Evolutionary conservation across 2,888 invertebrate genomes (phyloP), one percentile per base, ranked within the genome.

Genomic region (Hanleya hanleyi): DNA sequence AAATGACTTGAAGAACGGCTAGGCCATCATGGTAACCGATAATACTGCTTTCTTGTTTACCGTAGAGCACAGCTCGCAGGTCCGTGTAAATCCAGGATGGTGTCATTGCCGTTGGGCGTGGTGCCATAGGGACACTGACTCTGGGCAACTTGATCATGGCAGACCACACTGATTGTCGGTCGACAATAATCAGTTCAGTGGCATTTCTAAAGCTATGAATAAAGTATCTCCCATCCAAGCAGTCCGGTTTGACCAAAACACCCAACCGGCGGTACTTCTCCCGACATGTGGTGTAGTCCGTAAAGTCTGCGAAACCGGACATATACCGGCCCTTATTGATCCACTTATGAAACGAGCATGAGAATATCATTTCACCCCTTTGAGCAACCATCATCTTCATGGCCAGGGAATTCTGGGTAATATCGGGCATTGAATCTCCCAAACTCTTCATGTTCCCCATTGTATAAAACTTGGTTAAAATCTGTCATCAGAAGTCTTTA

Each of bases 161-260:
- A 18, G 75, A 61, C 38, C 70, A 69, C 70, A 72, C 73, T 12
- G 78, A 70, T 26, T 80, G 75, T 69, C 81, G 83, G 62, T 83
- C 83, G 9, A 77, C 71, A 6, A 84, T 37, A 3, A 77, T 67
- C 32, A 83, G 49, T 64, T 83, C 80, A 18, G 75, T 76, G 41
- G 76, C 76, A 33, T 73, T 73, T 33, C 77, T 79, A 57, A 79
- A 78, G 32, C 64, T 71, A 1, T 79, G 75, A 49, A 71, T 69
- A 26, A 83, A 71, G 50, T 77, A 82, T 9, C 82, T 61, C 0
- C 85, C 85, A 51, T 82, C 77, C 1, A 81, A 81, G 9, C 78
- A 78, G 62, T 85, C 85, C 0, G 85, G 83, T 68, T 82, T 81
- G 12, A 79, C 82, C 1, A 82, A 73, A 9, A 84, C 77, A 9